Percentiles rank a stretch among this genome's conserved stretches.
Conservation (phyloP, 2,888 invertebrate species). For the Tortricodes alternella region DNA sequence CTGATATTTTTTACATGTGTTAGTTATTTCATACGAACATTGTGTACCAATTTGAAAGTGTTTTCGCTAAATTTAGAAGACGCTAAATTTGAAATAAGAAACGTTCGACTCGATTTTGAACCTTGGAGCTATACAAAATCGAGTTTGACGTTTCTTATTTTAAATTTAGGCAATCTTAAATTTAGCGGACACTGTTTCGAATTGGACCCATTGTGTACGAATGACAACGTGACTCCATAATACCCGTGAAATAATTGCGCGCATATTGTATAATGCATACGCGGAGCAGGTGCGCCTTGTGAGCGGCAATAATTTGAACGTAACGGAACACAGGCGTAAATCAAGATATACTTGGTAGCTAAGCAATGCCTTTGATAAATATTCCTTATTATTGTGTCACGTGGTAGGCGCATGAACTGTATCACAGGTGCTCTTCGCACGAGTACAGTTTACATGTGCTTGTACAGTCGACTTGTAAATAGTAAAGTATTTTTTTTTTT, state of each 20-base stretch:
- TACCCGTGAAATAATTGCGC: slow-evolving; percentile 35
- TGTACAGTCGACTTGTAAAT: slow-evolving; percentile 3
- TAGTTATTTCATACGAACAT: no score
- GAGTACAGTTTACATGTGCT: background rate
- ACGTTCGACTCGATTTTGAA: no score
- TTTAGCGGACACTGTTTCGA: no score
- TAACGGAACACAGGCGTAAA: slow-evolving; percentile 56
- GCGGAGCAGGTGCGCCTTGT: slow-evolving; percentile 59
- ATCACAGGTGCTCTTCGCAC: slow-evolving; percentile 18
- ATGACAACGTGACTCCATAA: slow-evolving; percentile 24
- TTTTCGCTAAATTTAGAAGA: no score
- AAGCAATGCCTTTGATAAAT: slow-evolving; percentile 69
- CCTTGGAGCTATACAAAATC: no score
- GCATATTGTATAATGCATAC: slow-evolving; percentile 41
- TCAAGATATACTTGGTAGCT: slow-evolving; percentile 56
- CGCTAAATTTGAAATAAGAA: no score
- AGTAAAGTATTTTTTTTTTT: no score
- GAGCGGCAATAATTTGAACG: slow-evolving; percentile 65
- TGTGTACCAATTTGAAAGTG: no score
- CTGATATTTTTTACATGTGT: no score
- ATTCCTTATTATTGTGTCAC: slow-evolving; percentile 63
- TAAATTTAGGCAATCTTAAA: no score
- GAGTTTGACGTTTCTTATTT: no score
- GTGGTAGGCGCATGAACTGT: slow-evolving; percentile 36
- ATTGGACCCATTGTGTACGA: no score